Evolutionary conservation across 2,797 vertebrate species (phyloP), one percentile per base, ranked within the genome.

Genomic region (Saxicola maurus): DNA sequence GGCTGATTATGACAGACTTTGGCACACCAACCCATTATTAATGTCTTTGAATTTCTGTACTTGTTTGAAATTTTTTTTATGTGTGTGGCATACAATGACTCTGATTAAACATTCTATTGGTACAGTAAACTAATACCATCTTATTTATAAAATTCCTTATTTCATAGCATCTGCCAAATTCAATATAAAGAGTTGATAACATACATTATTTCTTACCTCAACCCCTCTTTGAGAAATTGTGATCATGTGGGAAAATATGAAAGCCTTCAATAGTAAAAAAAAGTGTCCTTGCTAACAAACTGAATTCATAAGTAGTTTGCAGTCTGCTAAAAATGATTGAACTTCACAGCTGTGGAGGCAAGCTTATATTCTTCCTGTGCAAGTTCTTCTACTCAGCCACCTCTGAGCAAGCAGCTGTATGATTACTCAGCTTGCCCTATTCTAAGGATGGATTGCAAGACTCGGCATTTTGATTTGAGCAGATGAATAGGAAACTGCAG

Each of bases 391-490:
- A 28, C 53, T 73, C 71, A 73, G 81, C 90, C 86, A 55, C 75
- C 83, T 74, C 81, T 87, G 90, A 94, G 92, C 92, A 64, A 80
- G 83, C 91, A 92, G 90, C 92, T 93, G 88, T 62, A 49, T 46
- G 88, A 87, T 92, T 91, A 86, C 60, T 91, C 87, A 94, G 90
- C 75, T 66, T 74, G 65, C 65, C 37, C 53, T 38, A 11, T 87
- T 91, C 80, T 80, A 45, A 90, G 82, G 81, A 65, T 2, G 10
- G 72, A 82, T 72, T 67, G 78, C 78, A 87, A 86, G 61, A 24
- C 60, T 81, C 53, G 49, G 78, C 88, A 79, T 82, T 94, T 91
- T 79, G 60, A 73, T 92, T 88, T 42, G 52, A 79, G 75, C 7
- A 77, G 71, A 74, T 69, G 86, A 93, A 86, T 69, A 82, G 72